Evolutionary conservation across 1,140 invertebrate species (phyloP).

Genomic region (Aleiodes sp.): DNA sequence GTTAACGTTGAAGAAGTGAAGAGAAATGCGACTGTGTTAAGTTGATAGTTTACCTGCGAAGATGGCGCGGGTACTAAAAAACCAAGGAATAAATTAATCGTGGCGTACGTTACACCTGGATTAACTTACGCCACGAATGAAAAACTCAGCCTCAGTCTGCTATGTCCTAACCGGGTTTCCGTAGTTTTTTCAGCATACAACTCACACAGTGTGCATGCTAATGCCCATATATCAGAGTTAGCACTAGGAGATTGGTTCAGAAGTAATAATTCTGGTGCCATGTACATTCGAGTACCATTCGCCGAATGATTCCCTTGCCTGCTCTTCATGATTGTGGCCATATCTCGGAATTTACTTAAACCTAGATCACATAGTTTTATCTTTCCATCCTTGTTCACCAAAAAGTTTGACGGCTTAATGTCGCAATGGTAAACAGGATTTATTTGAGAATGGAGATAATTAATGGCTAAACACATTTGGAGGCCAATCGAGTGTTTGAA

Average conservation of each 20-base stretch:
- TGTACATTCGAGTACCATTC: background rate
- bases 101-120: too few relatives aligned
- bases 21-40: too few relatives aligned
- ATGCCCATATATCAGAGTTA: background rate
- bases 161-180: too few relatives aligned
- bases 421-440: background rate
- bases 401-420: background rate
- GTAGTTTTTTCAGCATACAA: background rate
- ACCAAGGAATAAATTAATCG: too few relatives aligned
- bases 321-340: background rate
- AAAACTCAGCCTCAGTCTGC: too few relatives aligned
- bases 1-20: too few relatives aligned
- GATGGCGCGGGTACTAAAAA: too few relatives aligned
- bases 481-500: background rate
- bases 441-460: background rate
- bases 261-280: background rate
- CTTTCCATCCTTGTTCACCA: background rate
- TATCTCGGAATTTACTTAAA: background rate
- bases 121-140: too few relatives aligned
- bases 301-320: background rate
- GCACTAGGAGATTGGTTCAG: background rate
- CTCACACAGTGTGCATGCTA: background rate
- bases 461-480: background rate
- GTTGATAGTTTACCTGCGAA: too few relatives aligned
- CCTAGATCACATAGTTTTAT: constrained; percentile 5